phyloP scores from a whole-genome alignment of 2,888 invertebrate genomes.

The Molanna angustata region DNA sequence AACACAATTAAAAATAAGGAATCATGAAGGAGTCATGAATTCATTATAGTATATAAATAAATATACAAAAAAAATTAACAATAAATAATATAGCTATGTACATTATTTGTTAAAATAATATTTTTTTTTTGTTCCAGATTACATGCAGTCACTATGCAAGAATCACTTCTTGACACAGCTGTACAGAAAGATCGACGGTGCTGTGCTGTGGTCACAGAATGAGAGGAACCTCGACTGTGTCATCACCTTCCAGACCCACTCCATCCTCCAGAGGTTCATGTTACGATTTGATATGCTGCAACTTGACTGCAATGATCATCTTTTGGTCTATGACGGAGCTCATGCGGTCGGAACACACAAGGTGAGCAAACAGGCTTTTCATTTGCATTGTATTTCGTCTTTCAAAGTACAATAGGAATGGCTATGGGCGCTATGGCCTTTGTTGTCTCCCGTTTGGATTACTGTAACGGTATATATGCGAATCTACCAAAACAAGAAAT shows the following conservation, averaged over 20 bases:
- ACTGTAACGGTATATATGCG: too few species aligned
- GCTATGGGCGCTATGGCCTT: too few species aligned
- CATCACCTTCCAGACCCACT: conserved; percentile 92
- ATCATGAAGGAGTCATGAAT: too few species aligned
- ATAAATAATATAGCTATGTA: too few species aligned
- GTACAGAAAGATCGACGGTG: conserved; percentile 89
- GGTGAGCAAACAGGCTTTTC: conserved; percentile 60
- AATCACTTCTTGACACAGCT: conserved; percentile 85
- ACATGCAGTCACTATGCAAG: conserved; percentile 87
- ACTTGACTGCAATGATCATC: conserved; percentile 91
- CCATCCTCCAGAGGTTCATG: conserved; percentile 92
- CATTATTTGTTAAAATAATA: too few species aligned
- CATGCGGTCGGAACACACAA: conserved; percentile 85
- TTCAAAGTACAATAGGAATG: too few species aligned
- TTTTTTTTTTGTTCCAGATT: conserved; percentile 60
- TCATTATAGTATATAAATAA: too few species aligned
- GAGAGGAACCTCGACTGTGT: conserved; percentile 89
- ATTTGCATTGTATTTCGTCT: too few species aligned
- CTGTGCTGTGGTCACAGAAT: conserved; percentile 85
- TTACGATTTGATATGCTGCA: conserved; percentile 88
- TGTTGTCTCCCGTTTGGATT: too few species aligned
- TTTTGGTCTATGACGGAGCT: conserved; percentile 89
- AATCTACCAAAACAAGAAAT: too few species aligned
- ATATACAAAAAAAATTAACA: too few species aligned
- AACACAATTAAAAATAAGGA: too few species aligned